These are phyloP conservation scores for Girardinus metallicus DNA, from an alignment of 2,797 vertebrate species.

Conservation along the genomic window DNA sequence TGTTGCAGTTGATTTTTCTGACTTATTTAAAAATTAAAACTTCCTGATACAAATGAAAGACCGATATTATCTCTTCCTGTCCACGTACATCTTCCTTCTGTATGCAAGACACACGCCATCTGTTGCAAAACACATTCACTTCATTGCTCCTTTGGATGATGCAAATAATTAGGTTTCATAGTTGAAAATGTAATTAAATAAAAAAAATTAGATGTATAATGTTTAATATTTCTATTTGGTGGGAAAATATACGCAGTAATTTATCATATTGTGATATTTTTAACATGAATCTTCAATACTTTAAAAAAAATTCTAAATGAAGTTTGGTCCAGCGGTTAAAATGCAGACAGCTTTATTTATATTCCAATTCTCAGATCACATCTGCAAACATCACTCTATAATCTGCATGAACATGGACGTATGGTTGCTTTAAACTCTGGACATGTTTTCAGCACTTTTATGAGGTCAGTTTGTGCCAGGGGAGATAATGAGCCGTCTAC, in stretches of 20 bases:
- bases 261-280: not conserved
- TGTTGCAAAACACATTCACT: not conserved
- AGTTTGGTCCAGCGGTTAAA: not conserved
- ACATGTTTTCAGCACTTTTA: conserved; percentile 42
- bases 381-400: not conserved
- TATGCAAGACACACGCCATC: not conserved
- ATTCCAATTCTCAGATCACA: not conserved
- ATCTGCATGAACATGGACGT: not conserved
- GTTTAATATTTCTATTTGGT: not conserved
- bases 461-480: conserved; percentile 36
- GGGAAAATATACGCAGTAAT: not conserved
- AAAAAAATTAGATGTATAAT: not conserved
- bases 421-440: conserved; percentile 17
- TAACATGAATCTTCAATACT: not conserved
- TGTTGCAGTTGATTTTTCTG: not conserved
- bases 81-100: not conserved
- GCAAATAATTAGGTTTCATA: not conserved
- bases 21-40: not conserved
- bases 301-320: not conserved
- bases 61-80: not conserved
- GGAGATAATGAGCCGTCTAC: conserved; percentile 42
- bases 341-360: not conserved
- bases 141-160: not conserved
- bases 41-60: not conserved
- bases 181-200: not conserved